A percentile compares a stretch with the other conserved stretches of the same genome.
These are phyloP conservation scores for Steinernema carpocapsae DNA, from an alignment of 2,888 invertebrate genomes.

Conservation along the genomic window DNA sequence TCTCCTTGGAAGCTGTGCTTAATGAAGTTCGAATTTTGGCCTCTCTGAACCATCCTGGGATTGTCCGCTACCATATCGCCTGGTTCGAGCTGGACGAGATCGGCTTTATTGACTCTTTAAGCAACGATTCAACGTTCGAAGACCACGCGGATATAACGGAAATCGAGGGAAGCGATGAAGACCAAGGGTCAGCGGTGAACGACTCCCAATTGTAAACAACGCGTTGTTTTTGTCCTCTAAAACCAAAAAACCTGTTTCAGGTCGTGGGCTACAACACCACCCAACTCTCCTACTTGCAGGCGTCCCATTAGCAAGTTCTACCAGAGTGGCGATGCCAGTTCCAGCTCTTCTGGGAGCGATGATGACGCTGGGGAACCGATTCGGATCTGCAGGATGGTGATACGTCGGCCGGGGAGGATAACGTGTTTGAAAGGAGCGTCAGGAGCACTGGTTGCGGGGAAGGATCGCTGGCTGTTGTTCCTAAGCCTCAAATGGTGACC, in stretches of 20 bases:
- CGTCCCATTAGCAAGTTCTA: not conserved
- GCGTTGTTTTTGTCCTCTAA: no score
- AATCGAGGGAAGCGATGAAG: not conserved
- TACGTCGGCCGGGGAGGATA: no score
- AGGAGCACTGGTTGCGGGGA: not conserved
- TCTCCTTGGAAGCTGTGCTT: conserved; percentile 51
- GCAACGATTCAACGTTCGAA: not conserved
- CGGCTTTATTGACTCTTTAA: not conserved
- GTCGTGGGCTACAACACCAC: not conserved
- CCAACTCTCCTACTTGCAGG: not conserved
- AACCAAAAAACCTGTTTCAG: no score
- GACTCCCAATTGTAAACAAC: not conserved
- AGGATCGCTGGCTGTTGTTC: not conserved
- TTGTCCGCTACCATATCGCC: conserved; percentile 70
- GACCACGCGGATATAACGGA: not conserved
- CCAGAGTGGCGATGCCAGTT: not conserved
- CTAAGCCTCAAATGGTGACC: not conserved
- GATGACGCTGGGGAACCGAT: not conserved
- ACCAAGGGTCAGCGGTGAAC: not conserved
- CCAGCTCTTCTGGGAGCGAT: not conserved
- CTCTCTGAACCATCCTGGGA: conserved; percentile 66
- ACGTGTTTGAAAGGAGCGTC: no score
- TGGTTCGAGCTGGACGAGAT: conserved; percentile 69
- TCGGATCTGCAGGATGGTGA: not conserved
- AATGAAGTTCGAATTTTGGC: conserved; percentile 69